Conservation (phyloP, 2,797 vertebrate genomes). For the Crocidura indochinensis region DNA sequence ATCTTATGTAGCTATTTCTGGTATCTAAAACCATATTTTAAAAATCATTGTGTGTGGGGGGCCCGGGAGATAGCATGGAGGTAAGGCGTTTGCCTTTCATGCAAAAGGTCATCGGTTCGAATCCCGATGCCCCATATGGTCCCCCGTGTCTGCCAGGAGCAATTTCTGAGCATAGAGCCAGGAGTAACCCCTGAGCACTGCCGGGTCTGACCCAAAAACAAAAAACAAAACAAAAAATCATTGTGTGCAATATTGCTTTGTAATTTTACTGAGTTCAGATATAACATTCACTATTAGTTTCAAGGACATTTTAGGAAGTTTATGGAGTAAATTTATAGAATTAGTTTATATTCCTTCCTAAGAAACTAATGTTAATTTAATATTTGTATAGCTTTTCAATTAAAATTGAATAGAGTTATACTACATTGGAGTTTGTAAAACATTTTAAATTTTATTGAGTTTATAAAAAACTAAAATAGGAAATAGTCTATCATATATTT, state of each 20-base stretch:
- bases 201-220: no score
- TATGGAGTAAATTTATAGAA: neutral
- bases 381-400: neutral
- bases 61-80: no score
- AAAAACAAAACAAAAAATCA: no score
- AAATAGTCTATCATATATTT: neutral
- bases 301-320: neutral
- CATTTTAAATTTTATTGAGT: neutral
- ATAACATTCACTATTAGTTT: neutral
- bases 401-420: conserved; percentile 16
- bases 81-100: no score
- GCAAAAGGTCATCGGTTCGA: no score
- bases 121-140: no score
- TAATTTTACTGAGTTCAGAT: conserved; percentile 8
- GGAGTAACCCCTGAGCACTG: no score
- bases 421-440: neutral
- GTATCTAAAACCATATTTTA: no score
- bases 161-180: no score
- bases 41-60: neutral
- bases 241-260: conserved; percentile 5
- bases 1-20: neutral
- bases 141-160: no score
- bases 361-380: conserved; percentile 1
- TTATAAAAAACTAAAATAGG: neutral
- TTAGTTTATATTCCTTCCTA: conserved; percentile 38